Evolutionary conservation across 2,113 vertebrate species (phyloP), one percentile per base, ranked within the genome.

Genomic region (Triplophysa dalaica): DNA sequence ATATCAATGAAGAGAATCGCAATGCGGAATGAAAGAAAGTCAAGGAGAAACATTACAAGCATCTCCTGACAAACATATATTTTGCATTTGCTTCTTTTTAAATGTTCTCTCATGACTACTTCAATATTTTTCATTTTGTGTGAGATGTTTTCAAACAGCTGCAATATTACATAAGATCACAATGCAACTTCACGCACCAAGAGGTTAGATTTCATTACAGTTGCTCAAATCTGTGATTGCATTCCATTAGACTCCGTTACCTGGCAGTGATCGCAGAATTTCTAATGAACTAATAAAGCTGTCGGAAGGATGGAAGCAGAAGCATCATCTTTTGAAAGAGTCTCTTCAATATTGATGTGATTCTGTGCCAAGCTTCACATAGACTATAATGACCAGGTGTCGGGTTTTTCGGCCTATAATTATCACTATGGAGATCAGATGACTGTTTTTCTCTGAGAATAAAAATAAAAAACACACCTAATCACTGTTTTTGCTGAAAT

Each of bases 331-430:
- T 63, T 24, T 24, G 43, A 29, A 33, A 72, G 69, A 17, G 45
- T 72, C 78, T 8, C 24, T 79, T 62, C 69, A 74, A 33, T 41
- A 56, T 52, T 63, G 70, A 65, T 54, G 33, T 17, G 14, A 58
- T 60, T 24, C 29, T 19, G 21, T 29, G 61, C 67, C 74, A 68
- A 70, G 63, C 78, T 62, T 64, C 68, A 24, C 58, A n/a, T 16
- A 68, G 58, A 56, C 75, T 45, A 68, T 87, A 89, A 91, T 87
- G 80, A 76, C 29, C 13, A 54, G 69, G 75, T 84, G 70, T 72
- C 86, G 85, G 87, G 85, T 87, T 84, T 87, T 85, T 83, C 72
- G 68, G 48, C 69, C 85, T 89, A 87, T 89, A 90, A 91, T 90
- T 88, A 88, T 84, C 81, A 68, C 80, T 56, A 77, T 43, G 75